Evolutionary conservation across 2,113 vertebrate species (phyloP), one percentile per base, ranked within the genome.

Genomic region (Callaeas wilsoni): DNA sequence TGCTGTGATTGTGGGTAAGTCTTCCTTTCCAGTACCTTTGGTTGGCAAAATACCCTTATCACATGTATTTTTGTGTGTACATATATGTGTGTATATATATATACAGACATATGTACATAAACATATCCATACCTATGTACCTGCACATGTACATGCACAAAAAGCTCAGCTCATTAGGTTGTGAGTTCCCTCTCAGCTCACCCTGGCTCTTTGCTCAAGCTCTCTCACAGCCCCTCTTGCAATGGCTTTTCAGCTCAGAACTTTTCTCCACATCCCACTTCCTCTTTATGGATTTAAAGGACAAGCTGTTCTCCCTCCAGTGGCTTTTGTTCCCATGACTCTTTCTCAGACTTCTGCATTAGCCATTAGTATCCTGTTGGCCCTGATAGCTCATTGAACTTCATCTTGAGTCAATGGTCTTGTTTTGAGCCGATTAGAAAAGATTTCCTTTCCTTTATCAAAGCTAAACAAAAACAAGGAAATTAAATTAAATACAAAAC

Each of bases 381-480:
- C 93, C 60, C 89, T 89, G 95, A 96, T 94, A 97, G 88, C 96
- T 95, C 96, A 83, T 10, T 86, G 83, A 96, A 94, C 94, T 97
- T 89, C 88, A 55, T 91, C 79, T 95, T 81, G 71, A 96, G 65
- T 96, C 95, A 96, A 89, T 93, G 85, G 79, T 70, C 89, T 94
- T 97, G 94, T 92, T 96, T 91, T 86, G 81, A 87, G 50, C 90
- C 7, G 90, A 95, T 96, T 96, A 95, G 96, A 90, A 96, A 95
- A 96, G 68, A 94, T 97, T 97, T 97, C 96, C 97, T 97, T 95
- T 97, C 65, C 90, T 93, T 96, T 97, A 97, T 94, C 96, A 60
- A 94, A 96, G 84, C 94, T 92, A 96, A 97, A 97, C 94, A 97
- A 97, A 97, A 95, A 3, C 94, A 96, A 96, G 96, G 96, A 97